Evolutionary conservation across 2,797 vertebrate species (phyloP), one percentile per base, ranked within the genome.

Genomic region (Lagodon rhomboides): DNA sequence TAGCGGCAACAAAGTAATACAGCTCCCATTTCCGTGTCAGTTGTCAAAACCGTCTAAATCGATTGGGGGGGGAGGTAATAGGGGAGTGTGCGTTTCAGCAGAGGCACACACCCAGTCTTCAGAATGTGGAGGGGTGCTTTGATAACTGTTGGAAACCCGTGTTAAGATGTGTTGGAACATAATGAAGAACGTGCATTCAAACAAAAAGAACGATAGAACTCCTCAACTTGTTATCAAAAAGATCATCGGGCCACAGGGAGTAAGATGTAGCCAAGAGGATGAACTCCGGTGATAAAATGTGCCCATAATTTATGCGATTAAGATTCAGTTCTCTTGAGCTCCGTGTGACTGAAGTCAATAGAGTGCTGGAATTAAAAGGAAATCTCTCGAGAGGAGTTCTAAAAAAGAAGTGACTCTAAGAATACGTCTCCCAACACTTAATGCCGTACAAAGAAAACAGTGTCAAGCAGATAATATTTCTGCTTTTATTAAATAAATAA

Each of bases 311-410:
- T 23, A 44, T 27, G 30, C 11, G 1, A 47, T 70, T 49, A 60
- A 15, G 61, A 71, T 50, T 38, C 27, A 18, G 11, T 6, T 49
- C 56, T 64, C 17, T 55, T 64, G 51, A 60, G 41, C 27, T 20
- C 27, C 46, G 41, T 34, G 34, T 22, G 54, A 49, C 4, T 30
- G 25, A 54, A 67, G 56, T 46, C 18, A 54, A 71, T 47, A 25
- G 17, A 8, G 46, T 34, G 51, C 47, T 72, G 55, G 16, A 61
- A 47, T 71, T 62, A 80, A 60, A 60, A 43, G 25, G 34, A 11
- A 34, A 16, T 20, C 15, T 47, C 59, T 47, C 3, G 23, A 53
- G 22, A 34, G 20, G 44, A 59, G 46, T 3, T 43, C 5, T 34
- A 1, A 30, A 7, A 13, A 12, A 22, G 46, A 61, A n/a, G 17